Evolutionary conservation across 2,888 invertebrate species (phyloP).

Genomic region (Anaspis maculata): DNA sequence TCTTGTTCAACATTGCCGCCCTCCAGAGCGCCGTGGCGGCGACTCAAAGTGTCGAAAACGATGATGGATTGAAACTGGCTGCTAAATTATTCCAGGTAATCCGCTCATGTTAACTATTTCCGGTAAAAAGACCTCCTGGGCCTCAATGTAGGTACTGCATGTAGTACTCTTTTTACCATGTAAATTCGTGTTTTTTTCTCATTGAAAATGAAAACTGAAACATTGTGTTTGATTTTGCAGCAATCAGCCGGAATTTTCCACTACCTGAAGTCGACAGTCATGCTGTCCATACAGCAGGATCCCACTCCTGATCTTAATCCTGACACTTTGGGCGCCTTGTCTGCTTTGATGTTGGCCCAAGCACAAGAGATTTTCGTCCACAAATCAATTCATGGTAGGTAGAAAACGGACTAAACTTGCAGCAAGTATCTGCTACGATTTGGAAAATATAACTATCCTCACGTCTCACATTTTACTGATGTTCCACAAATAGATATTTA

Average conservation of each 20-base stretch:
- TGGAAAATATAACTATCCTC: too few species aligned
- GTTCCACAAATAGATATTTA: too few species aligned
- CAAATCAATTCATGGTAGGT: constrained; percentile 78
- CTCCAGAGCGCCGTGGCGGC: constrained; percentile 84
- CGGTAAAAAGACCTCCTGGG: too few species aligned
- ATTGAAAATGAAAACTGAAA: too few species aligned
- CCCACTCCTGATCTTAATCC: constrained; percentile 93
- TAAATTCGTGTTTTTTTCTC: too few species aligned
- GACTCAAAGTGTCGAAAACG: constrained; percentile 75
- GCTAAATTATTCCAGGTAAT: constrained; percentile 85
- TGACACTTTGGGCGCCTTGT: constrained; percentile 80
- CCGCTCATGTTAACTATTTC: too few species aligned
- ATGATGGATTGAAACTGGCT: constrained; percentile 88
- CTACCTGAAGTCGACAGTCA: constrained; percentile 72
- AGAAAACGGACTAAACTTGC: background rate
- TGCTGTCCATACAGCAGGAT: constrained; percentile 83
- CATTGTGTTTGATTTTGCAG: constrained; percentile 44
- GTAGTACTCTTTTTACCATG: too few species aligned
- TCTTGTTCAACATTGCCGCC: constrained; percentile 94
- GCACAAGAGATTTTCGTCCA: constrained; percentile 95
- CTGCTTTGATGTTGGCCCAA: constrained; percentile 91
- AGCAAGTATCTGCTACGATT: too few species aligned
- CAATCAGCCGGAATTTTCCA: constrained; percentile 85
- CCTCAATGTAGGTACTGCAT: too few species aligned
- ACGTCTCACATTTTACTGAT: too few species aligned